phyloP scores from a whole-genome alignment of 2,113 vertebrate species.

The Perca flavescens region DNA sequence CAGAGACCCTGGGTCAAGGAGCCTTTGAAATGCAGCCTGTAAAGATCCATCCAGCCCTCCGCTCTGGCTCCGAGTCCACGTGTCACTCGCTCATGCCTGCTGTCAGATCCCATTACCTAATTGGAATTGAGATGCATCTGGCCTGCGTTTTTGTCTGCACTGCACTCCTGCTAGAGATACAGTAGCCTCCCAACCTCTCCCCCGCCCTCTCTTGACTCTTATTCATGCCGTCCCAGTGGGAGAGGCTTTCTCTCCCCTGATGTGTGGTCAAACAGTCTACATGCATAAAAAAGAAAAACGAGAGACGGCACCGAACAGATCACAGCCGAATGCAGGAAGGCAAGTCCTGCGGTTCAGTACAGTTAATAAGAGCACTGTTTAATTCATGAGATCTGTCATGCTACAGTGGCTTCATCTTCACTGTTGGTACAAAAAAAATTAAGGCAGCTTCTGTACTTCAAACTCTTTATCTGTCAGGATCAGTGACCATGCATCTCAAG shows the following conservation, averaged over 20 bases:
- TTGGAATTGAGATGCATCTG: constrained; percentile 85
- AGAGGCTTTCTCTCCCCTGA: constrained; percentile 34
- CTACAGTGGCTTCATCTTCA: constrained; percentile 69
- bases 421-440: constrained; percentile 29
- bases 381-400: constrained; percentile 79
- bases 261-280: constrained; percentile 61
- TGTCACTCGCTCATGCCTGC: constrained; percentile 71
- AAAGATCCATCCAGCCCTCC: constrained; percentile 53
- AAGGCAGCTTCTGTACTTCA: constrained; percentile 55
- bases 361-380: constrained; percentile 77
- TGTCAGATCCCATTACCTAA: constrained; percentile 85
- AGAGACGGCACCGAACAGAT: constrained; percentile 43
- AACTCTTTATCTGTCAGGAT: constrained; percentile 57
- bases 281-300: constrained; percentile 6
- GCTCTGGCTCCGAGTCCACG: constrained; percentile 57
- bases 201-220: constrained; percentile 29
- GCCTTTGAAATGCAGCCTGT: constrained; percentile 60
- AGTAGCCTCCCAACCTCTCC: not conserved
- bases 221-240: constrained; percentile 35
- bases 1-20: constrained; percentile 52
- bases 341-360: constrained; percentile 52
- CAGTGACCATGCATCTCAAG: constrained; percentile 49
- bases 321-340: constrained; percentile 41
- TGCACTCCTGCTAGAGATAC: constrained; percentile 63
- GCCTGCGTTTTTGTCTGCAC: constrained; percentile 69